Conservation (phyloP, 2,888 invertebrate genomes). For the Opisthograptis luteolata region DNA sequence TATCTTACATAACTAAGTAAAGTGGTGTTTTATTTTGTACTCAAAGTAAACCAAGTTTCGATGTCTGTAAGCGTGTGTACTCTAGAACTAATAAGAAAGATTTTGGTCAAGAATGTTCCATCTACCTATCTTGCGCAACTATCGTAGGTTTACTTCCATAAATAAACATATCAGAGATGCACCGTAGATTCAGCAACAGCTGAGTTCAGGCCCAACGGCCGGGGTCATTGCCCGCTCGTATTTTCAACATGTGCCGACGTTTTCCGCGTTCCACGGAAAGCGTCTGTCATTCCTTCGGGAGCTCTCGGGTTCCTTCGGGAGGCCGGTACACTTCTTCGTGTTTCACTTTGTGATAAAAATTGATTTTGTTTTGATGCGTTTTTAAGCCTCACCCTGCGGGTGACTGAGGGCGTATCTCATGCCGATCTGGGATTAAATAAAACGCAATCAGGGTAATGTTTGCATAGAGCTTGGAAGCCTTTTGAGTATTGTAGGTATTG, state of each 20-base stretch:
- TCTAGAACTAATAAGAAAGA: too few relatives aligned
- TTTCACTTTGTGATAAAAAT: constrained; percentile 24
- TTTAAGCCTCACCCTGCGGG: too few relatives aligned
- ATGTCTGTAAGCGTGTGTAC: too few relatives aligned
- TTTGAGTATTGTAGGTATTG: too few relatives aligned
- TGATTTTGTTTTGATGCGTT: constrained; percentile 7
- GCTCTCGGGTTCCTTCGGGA: constrained; percentile 66
- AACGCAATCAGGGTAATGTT: too few relatives aligned
- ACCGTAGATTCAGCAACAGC: constrained; percentile 77
- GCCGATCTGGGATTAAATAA: too few relatives aligned
- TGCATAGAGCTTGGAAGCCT: too few relatives aligned
- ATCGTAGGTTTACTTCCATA: constrained; percentile 49
- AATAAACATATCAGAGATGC: constrained; percentile 71
- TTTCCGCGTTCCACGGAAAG: constrained; percentile 83
- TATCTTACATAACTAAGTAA: too few relatives aligned
- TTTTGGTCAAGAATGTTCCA: too few relatives aligned
- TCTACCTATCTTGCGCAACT: constrained; percentile 11
- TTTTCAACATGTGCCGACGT: constrained; percentile 83
- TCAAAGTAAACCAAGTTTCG: too few relatives aligned
- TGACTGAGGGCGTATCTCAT: too few relatives aligned
- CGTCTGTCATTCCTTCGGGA: constrained; percentile 77
- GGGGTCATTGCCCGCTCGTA: constrained; percentile 82
- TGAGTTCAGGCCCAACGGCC: constrained; percentile 71
- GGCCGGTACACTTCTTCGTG: constrained; percentile 41
- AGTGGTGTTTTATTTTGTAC: too few relatives aligned